Base-by-base conservation (phyloP, 2,797 vertebrate species). In the Tragelaphus oryx region DNA sequence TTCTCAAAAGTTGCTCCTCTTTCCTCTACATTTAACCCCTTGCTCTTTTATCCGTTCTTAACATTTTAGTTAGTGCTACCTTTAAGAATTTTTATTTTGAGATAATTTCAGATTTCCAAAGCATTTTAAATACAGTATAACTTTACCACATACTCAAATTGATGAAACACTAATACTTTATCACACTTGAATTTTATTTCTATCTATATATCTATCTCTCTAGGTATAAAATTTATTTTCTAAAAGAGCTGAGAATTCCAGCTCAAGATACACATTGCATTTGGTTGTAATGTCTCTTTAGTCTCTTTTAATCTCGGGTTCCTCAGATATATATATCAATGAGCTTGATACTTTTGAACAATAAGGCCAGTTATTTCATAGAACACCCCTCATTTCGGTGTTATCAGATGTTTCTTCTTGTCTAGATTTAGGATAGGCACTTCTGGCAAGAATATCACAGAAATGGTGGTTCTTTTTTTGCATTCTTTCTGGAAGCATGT, bases 81-180 rank as follows among this genome's bases (percentile, higher is more conserved):
- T 89, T 44, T 79, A 80, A 90, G 59, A 88, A 62, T 80, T 85
- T 94, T 78, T 78, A 81, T 75, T 87, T 50, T 74, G 55, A 90
- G n/a, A 30, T 76, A 75, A 86, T 81, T 92, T 62, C 44, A 88
- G 44, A 71, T 20, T 87, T 87, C 10, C 22, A 93, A 89, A 71
- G 75, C 22, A 4, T 55, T 93, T 75, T 83, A 86, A 76, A 80
- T 89, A 50, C 26, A 62, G 22, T 65, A 28, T 44, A 86, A 89
- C 33, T 48, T 89, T 41, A 14, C 24, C 13, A 62, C 48, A 75
- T 71, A 60, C 10, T 78, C 50, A 74, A 17, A 93, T 87, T 92
- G 86, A 33, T n/a, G 9, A 85, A 68, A n/a, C 44, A 10, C 54
- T 60, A 50, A 30, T 48, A 76, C 95, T 88, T 91, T 85, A n/a